Conservation (phyloP, 2,888 invertebrate species). For the Alsophila aescularia region DNA sequence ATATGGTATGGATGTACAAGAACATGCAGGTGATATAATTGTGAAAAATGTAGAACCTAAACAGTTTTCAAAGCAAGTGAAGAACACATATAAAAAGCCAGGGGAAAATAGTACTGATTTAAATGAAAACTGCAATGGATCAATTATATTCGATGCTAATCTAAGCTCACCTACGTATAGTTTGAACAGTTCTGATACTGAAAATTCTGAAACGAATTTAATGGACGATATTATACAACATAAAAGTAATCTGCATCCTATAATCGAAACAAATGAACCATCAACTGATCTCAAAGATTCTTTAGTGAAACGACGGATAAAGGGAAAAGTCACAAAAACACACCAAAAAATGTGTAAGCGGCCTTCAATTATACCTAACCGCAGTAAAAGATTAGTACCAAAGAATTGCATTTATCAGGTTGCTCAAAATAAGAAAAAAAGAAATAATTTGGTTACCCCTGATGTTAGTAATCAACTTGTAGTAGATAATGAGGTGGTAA, state of each 20-base stretch:
- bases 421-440: neutral
- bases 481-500: neutral
- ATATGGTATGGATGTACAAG: neutral
- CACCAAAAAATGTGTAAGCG: slow-evolving; percentile 13
- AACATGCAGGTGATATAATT: neutral
- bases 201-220: neutral
- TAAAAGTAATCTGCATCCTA: slow-evolving; percentile 3
- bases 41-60: neutral
- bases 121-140: neutral
- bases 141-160: neutral
- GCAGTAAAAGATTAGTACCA: neutral
- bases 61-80: neutral
- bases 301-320: slow-evolving; percentile 1
- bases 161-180: neutral
- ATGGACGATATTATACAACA: neutral
- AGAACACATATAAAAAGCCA: neutral
- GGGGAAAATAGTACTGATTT: neutral
- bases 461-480: neutral
- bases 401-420: neutral
- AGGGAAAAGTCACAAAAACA: neutral
- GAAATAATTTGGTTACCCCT: too few species aligned
- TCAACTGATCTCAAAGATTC: neutral
- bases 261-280: slow-evolving; percentile 14
- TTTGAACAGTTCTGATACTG: neutral
- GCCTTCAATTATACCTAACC: slow-evolving; percentile 1